Evolutionary conservation across 23 tunicate genomes (phyloP).

Genomic region (Corella eumyota): DNA sequence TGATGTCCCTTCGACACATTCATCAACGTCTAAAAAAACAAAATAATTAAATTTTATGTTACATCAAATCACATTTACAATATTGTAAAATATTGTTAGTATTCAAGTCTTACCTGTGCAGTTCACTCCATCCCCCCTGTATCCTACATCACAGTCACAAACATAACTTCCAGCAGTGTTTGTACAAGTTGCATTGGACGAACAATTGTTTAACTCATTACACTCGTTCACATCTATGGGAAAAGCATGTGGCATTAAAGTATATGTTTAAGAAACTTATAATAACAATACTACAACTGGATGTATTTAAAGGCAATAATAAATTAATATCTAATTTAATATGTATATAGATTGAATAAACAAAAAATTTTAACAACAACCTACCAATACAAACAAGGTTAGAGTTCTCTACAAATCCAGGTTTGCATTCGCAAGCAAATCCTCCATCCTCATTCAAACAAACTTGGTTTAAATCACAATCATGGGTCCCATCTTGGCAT

Average conservation of each 20-base stretch:
- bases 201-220: background rate
- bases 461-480: slow-evolving; percentile 12
- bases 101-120: no score
- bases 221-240: no score
- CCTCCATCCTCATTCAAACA: slow-evolving; percentile 29
- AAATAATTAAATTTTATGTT: background rate
- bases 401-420: slow-evolving; percentile 8
- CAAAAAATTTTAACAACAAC: no score
- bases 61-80: background rate
- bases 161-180: no score
- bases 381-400: background rate
- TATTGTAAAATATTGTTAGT: no score
- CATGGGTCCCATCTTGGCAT: slow-evolving; percentile 1
- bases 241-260: no score
- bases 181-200: background rate
- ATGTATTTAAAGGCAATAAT: no score
- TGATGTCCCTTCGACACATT: slow-evolving; percentile 10
- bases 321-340: background rate
- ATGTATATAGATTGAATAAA: no score
- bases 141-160: background rate
- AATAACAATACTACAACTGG: no score
- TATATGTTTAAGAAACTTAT: no score
- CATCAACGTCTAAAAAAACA: slow-evolving; percentile 31
- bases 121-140: background rate
- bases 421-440: slow-evolving; percentile 18